Evolutionary conservation across 2,888 invertebrate species (phyloP), one percentile per base, ranked within the genome.

Genomic region (Brachynemurus nebulosus): DNA sequence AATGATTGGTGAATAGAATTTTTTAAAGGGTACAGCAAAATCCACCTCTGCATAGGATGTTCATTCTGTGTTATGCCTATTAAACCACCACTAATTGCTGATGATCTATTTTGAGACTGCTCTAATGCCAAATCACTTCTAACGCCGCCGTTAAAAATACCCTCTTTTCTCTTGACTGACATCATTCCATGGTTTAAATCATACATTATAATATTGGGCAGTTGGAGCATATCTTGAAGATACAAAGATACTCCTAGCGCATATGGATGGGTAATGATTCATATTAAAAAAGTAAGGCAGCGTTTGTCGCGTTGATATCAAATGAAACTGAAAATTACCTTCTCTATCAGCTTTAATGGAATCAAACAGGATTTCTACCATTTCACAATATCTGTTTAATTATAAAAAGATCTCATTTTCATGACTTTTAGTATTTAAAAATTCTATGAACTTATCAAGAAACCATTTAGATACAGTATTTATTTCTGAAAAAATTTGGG

Each of bases 51-150:
- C 7, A 35, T 51, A 39, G 51, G 53, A 40, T 55, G 51, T 52
- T 53, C 46, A 51, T 52, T 54, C 54, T 55, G 46, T 34, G 52
- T 51, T n/a, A 51, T 52, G 12, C 51, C 52, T 47, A 52, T 50
- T 35, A 53, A 52, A 37, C 51, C 51, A 50, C 51, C 53, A 50
- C 51, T 50, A 30, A 54, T 48, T 49, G 54, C 53, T 12, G 53
- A 56, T 50, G 55, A 56, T 52, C 50, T 54, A 40, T 53, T 56
- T 44, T 54, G 52, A 48, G 54, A 53, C 47, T 55, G 52, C 40
- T 54, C 54, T 47, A 56, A 43, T 50, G 55, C 52, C 50, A 54
- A 52, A 45, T 55, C 54, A 43, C 46, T 42, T 45, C 53, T 46
- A 12, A 54, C 54, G 42, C 48, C 48, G 42, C 36, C 8, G 52